These are phyloP conservation scores for Chloroceryle amazona DNA, from an alignment of 2,797 vertebrate species.

Conservation along the genomic window DNA sequence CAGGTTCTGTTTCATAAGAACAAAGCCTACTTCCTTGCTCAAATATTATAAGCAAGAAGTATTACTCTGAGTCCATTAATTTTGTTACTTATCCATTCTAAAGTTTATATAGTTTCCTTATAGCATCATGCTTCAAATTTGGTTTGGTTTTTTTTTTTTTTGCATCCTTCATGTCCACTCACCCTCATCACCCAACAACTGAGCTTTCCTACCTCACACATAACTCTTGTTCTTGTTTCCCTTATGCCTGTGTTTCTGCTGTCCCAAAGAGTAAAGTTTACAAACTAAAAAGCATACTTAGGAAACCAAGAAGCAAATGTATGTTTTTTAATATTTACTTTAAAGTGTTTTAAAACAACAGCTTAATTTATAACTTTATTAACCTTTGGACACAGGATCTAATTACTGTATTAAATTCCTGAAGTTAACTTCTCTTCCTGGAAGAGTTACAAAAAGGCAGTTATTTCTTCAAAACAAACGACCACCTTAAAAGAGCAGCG, in stretches of 20 bases:
- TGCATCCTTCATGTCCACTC: neutral
- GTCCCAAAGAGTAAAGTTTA: neutral
- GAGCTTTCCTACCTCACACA: neutral
- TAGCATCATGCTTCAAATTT: accelerated
- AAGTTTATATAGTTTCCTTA: neutral
- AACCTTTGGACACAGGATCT: neutral
- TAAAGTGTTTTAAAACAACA: neutral
- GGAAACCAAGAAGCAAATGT: neutral
- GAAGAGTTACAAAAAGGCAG: neutral
- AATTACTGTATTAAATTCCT: neutral
- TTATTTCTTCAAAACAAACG: neutral
- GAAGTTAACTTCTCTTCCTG: neutral
- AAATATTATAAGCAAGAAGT: neutral
- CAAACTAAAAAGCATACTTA: neutral
- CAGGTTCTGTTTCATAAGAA: neutral
- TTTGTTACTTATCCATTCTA: neutral
- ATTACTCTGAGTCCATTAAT: neutral
- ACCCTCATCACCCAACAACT: neutral
- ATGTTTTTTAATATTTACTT: neutral
- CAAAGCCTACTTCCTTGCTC: neutral
- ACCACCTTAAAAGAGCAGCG: neutral
- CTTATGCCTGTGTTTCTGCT: neutral
- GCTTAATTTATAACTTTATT: neutral
- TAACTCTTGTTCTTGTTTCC: neutral
- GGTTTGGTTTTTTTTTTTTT: too few relatives aligned